These are phyloP conservation scores for Heliconius erato DNA, from an alignment of 2,888 invertebrate genomes.

Conservation along the genomic window DNA sequence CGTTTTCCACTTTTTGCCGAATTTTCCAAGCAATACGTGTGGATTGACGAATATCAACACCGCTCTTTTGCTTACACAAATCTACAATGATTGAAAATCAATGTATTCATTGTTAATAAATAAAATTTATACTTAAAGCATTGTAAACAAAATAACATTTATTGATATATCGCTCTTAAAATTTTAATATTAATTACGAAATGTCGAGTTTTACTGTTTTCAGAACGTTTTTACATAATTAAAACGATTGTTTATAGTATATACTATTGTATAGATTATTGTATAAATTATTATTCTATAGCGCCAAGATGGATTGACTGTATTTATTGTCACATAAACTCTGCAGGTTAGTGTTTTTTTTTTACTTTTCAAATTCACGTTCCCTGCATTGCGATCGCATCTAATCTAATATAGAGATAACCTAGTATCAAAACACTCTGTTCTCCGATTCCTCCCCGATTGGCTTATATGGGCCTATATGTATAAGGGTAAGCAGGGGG, in stretches of 20 bases:
- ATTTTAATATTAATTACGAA: constrained; percentile 2
- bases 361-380: background rate
- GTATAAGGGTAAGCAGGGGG: no score
- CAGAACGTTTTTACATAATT: background rate
- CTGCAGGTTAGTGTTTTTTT: background rate
- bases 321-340: background rate
- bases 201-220: background rate
- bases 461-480: no score
- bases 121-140: background rate
- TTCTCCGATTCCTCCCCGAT: background rate
- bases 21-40: background rate
- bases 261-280: background rate
- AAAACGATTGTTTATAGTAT: background rate
- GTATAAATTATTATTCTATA: background rate
- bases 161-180: background rate
- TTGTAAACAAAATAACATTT: background rate
- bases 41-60: no score
- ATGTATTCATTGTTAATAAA: background rate
- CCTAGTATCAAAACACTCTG: background rate
- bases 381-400: background rate
- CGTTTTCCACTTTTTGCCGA: background rate
- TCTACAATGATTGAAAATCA: background rate
- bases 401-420: background rate
- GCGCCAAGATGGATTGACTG: background rate
- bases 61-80: background rate